phyloP scores from a whole-genome alignment of 2,113 vertebrate genomes.

The Trematocara unimaculatum region DNA sequence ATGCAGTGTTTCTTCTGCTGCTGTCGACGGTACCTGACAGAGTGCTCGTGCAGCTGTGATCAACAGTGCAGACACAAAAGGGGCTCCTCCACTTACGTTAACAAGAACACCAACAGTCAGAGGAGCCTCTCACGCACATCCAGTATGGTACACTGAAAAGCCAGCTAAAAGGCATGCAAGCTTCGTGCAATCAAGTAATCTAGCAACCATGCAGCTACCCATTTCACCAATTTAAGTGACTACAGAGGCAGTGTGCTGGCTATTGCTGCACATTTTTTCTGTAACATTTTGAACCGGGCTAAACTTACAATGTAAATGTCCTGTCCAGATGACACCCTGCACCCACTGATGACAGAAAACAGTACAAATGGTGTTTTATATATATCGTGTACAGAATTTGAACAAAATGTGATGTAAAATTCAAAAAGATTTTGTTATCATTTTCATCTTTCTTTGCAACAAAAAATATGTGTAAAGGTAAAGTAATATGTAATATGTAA shows the following conservation, averaged over 20 bases:
- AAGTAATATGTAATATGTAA: neutral
- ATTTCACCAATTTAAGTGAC: neutral
- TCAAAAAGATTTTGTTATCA: neutral
- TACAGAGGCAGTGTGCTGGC: neutral
- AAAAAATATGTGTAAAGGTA: neutral
- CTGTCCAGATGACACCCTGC: neutral
- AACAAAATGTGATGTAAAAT: neutral
- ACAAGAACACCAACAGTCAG: constrained; percentile 79
- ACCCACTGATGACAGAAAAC: neutral
- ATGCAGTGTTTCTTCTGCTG: constrained; percentile 80
- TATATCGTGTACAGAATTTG: neutral
- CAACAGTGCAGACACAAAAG: constrained; percentile 71
- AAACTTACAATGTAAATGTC: neutral
- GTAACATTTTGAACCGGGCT: neutral
- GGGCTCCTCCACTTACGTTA: constrained; percentile 75
- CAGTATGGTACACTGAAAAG: constrained; percentile 17
- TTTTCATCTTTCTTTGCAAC: neutral
- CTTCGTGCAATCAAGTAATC: neutral
- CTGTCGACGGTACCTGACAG: constrained; percentile 56
- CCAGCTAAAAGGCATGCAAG: neutral
- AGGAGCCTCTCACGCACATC: constrained; percentile 71
- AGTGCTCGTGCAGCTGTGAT: constrained; percentile 63
- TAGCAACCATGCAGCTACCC: neutral
- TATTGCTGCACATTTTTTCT: neutral
- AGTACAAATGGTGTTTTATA: neutral